Evolutionary conservation across 2,888 invertebrate species (phyloP), one percentile per base, ranked within the genome.

Genomic region (Tetanocera ferruginea): DNA sequence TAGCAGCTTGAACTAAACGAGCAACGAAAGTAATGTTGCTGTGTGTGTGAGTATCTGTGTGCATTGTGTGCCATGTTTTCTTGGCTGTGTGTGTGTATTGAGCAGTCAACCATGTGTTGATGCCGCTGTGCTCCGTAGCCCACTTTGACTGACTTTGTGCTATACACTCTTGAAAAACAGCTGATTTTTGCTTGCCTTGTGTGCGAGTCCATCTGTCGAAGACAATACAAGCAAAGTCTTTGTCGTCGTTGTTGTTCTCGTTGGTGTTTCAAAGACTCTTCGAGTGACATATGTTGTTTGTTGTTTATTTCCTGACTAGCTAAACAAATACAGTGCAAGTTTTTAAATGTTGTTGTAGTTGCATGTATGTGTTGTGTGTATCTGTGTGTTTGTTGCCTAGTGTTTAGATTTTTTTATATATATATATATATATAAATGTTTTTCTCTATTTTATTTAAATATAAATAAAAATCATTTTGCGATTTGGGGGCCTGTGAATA

Each of bases 141-240:
- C 19, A 23, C 25, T 60, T 31, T 31, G n/a, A 4, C 5, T 69
- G n/a, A 9, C 52, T 9, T 34, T 28, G 49, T 49, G 19, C 31
- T 23, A 25, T 66, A 52, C 19, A 67, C 37, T 66, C 66, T 66
- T 37, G 55, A 75, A 66, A n/a, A 84, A 84, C 84, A 85, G 84
- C 84, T 85, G 84, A 84, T 82, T 81, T 81, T 81, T 82, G 81
- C 80, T 81, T 80, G 60, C 73, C 17, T 49, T 49, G 60, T 28
- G 4, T 37, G 17, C 62, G 31, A 55, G 71, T 55, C 55, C 37
- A 55, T 55, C 52, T 37, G 43, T 69, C 25, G 28, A 25, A 25
- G 28, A 23, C n/a, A 60, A 25, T 14, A 31, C 60, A 9, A 14
- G 28, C 60, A 19, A 11, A 9, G 3, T 60, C 60, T 14, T 60